Base-by-base conservation (phyloP, 2,113 vertebrate species). In the Danionella cerebrum region DNA sequence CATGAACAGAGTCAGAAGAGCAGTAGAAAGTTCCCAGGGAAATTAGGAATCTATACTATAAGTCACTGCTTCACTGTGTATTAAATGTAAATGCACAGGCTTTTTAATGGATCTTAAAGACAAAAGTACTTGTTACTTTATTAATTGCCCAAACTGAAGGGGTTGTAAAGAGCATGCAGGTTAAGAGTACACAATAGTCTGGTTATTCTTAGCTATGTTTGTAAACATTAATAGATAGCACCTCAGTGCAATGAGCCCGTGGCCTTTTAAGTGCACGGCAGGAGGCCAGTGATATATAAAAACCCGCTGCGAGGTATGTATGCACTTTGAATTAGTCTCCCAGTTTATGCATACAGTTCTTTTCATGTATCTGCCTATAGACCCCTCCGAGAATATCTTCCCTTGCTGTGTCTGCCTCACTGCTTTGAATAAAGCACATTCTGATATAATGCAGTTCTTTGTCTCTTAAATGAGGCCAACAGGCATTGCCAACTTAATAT, bases 401-500 rank as follows among this genome's bases (percentile, higher is more conserved):
- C 41, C 60, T 53, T 39, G 45, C 47, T 59, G 55, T 54, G 36
- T 36, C 22, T 36, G 52, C 65, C 72, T 65, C 35, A 6, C 22
- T 70, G 47, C 76, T 78, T 71, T 69, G 69, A 31, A 22, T 60
- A 71, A 66, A 70, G 71, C 69, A 66, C 76, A 73, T 76, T 75
- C 25, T 31, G 76, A 78, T 80, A 78, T 72, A 79, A 60, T 74
- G 53, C 71, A 79, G 79, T 85, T 79, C 74, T 84, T 83, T 80
- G 80, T 82, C 76, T 75, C 68, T 78, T 82, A 85, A 88, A 84
- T 72, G 72, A 85, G 84, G 78, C 79, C 78, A 81, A 76, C 77
- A 75, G 78, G 80, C 81, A 76, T 74, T 78, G 78, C 68, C 58
- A 54, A 65, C 64, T 75, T 69, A 73, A 84, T 82, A 83, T 83